Evolutionary conservation across 2,797 vertebrate genomes (phyloP).

Genomic region (Prionace glauca): DNA sequence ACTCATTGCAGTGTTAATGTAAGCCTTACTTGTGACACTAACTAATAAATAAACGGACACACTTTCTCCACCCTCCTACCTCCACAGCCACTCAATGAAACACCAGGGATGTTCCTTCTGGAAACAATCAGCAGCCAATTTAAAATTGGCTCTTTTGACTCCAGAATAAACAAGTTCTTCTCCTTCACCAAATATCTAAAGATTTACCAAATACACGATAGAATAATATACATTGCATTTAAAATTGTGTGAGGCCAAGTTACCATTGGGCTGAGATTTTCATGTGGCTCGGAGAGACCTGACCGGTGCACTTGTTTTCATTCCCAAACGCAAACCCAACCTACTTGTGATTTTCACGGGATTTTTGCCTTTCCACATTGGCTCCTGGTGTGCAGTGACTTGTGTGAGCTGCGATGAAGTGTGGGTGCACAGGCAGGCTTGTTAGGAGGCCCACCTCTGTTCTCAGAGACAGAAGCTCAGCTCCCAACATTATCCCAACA

Average conservation of each 20-base stretch:
- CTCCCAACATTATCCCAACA: not conserved
- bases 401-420: not conserved
- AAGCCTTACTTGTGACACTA: no score
- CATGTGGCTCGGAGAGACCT: not conserved
- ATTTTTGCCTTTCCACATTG: not conserved
- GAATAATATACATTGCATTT: not conserved
- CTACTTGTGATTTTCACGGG: not conserved
- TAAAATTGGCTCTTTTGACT: not conserved
- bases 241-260: not conserved
- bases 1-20: no score
- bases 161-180: not conserved
- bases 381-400: not conserved
- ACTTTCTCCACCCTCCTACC: not conserved
- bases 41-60: no score
- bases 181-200: not conserved
- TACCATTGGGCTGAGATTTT: not conserved
- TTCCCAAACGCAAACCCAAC: not conserved
- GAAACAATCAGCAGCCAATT: no score
- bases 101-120: not conserved
- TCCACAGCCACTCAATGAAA: not conserved
- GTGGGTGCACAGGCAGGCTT: no score
- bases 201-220: not conserved
- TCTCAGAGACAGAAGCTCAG: not conserved
- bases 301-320: not conserved
- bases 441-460: not conserved